These are phyloP conservation scores for Melopsittacus undulatus DNA, from an alignment of 2,797 vertebrate genomes.

Conservation along the genomic window DNA sequence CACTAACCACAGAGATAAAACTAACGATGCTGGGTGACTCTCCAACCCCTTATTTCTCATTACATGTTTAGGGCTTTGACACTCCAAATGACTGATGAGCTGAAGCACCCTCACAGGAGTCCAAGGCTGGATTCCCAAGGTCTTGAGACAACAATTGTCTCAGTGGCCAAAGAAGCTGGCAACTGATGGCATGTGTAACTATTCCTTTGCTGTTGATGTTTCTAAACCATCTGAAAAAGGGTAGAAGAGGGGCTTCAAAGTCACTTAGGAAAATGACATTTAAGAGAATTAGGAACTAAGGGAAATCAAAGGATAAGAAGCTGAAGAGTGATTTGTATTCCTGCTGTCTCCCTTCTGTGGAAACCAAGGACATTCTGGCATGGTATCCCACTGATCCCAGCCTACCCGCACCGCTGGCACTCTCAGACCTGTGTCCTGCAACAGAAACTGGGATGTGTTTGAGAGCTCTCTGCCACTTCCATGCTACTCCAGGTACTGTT, in stretches of 20 bases:
- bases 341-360: not conserved
- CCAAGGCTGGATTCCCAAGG: not conserved
- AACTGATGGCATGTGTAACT: not conserved
- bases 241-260: not conserved
- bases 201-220: not conserved
- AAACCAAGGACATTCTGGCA: not conserved
- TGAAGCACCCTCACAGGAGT: not conserved
- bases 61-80: not conserved
- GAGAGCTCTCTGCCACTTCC: not conserved
- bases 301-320: not conserved
- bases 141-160: not conserved
- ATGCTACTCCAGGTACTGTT: not conserved
- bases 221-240: not conserved
- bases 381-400: not conserved
- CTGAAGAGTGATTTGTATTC: not conserved
- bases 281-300: not conserved
- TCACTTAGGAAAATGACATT: not conserved
- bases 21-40: accelerated
- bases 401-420: accelerated
- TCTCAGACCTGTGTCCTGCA: not conserved
- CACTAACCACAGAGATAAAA: not conserved
- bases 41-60: not conserved
- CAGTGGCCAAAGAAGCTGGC: not conserved
- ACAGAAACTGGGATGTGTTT: not conserved
- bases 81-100: not conserved